phyloP scores from a whole-genome alignment of 2,888 invertebrate species.

The Eumerus sabulonum region DNA sequence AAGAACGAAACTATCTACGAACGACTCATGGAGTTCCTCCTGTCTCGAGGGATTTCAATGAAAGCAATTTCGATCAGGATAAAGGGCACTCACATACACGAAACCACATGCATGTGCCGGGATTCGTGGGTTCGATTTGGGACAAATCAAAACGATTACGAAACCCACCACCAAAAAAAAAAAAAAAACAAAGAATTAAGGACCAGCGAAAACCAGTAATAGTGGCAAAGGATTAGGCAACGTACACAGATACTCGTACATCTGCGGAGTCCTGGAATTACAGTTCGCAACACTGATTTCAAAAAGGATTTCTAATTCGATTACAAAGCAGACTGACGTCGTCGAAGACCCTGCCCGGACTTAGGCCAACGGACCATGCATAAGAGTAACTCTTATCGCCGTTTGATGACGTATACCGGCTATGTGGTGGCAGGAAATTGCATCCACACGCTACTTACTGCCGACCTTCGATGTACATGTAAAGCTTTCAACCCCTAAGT shows the following conservation, averaged over 20 bases:
- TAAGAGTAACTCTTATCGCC: conserved; percentile 66
- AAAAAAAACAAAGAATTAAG: too few relatives aligned
- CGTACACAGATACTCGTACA: conserved; percentile 25
- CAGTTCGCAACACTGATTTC: conserved; percentile 63
- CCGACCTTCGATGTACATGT: conserved; percentile 36
- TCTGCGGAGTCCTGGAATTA: conserved; percentile 57
- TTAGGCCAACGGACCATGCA: conserved; percentile 51
- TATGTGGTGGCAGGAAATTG: conserved; percentile 21
- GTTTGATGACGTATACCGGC: conserved; percentile 39
- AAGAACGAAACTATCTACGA: conserved; percentile 14
- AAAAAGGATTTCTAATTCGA: conserved; percentile 68
- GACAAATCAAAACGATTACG: too few relatives aligned
- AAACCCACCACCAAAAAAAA: too few relatives aligned
- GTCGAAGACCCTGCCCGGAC: conserved; percentile 38
- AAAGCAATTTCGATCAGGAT: too few relatives aligned
- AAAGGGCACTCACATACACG: too few relatives aligned
- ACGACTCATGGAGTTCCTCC: too few relatives aligned
- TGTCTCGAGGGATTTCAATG: too few relatives aligned
- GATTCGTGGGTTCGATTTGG: too few relatives aligned
- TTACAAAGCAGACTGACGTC: conserved; percentile 39
- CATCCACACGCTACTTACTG: conserved; percentile 13
- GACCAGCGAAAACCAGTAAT: conserved; percentile 39
- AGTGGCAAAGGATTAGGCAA: conserved; percentile 59
- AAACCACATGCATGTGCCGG: too few relatives aligned
- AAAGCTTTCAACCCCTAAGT: conserved; percentile 45